A percentile compares a stretch with the other conserved stretches of the same genome.
These are phyloP conservation scores for Allobates femoralis DNA, from an alignment of 2,797 vertebrate species.

Conservation along the genomic window DNA sequence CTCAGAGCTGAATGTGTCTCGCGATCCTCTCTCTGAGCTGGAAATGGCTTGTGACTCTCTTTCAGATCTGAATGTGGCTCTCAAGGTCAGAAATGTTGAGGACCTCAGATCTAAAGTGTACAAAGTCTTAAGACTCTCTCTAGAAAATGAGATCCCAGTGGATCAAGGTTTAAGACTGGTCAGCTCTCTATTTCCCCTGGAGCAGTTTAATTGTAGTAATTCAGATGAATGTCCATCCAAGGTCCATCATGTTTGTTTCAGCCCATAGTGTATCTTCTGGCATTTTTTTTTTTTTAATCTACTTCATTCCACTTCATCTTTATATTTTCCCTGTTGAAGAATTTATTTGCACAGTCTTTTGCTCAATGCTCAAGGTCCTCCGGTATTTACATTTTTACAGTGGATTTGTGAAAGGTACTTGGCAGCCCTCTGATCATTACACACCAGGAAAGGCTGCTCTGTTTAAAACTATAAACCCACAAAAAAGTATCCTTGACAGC, in stretches of 20 bases:
- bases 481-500: constrained; percentile 2
- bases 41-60: too few relatives aligned
- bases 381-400: constrained; percentile 7
- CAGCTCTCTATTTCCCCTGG: too few relatives aligned
- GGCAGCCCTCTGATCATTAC: constrained; percentile 34
- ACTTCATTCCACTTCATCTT: not conserved
- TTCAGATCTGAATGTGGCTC: too few relatives aligned
- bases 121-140: too few relatives aligned
- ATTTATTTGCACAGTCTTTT: constrained; percentile 5
- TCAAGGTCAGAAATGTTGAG: too few relatives aligned
- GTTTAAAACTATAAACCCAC: constrained; percentile 30
- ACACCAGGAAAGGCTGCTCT: constrained; percentile 8
- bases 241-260: not conserved
- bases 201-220: too few relatives aligned
- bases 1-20: too few relatives aligned
- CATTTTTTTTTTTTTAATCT: not conserved
- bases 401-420: constrained; percentile 11
- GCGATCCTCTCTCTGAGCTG: too few relatives aligned
- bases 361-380: not conserved
- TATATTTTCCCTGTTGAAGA: not conserved
- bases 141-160: too few relatives aligned
- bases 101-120: too few relatives aligned
- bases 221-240: not conserved
- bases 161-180: too few relatives aligned
- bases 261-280: too few relatives aligned